phyloP scores from a whole-genome alignment of 2,888 invertebrate species.

The Limnephilus marmoratus region DNA sequence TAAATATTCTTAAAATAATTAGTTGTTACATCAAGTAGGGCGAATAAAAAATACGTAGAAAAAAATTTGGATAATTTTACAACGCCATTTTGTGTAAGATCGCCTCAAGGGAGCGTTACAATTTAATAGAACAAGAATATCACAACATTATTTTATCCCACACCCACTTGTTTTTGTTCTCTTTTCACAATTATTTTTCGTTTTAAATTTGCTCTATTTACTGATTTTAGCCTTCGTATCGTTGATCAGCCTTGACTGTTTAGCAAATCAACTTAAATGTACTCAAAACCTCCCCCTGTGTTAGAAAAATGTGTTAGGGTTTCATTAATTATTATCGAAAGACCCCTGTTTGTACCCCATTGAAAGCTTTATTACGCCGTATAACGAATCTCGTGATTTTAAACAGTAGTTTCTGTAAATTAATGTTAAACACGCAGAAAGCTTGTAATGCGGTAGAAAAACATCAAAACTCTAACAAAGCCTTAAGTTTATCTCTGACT shows the following conservation, averaged over 20 bases:
- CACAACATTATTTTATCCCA: not conserved
- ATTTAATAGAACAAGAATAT: too few relatives aligned
- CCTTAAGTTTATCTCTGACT: conserved; percentile 40
- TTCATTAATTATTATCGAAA: conserved; percentile 19
- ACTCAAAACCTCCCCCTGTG: not conserved
- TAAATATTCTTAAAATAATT: not conserved
- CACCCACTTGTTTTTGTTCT: not conserved
- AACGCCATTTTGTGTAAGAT: too few relatives aligned
- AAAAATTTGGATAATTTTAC: too few relatives aligned
- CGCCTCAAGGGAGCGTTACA: too few relatives aligned
- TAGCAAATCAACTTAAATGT: not conserved
- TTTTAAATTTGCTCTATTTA: not conserved
- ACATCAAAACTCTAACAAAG: conserved; percentile 6
- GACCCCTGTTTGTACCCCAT: not conserved
- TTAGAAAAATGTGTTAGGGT: not conserved
- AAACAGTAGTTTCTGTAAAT: not conserved
- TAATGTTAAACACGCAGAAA: conserved; percentile 46
- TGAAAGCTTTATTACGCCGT: conserved; percentile 16
- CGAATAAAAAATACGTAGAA: too few relatives aligned
- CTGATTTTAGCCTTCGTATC: not conserved
- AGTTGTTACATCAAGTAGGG: not conserved
- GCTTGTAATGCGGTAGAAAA: conserved; percentile 37
- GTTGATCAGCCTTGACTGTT: not conserved
- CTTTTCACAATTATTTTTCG: not conserved
- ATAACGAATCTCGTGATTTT: conserved; percentile 36